These are phyloP conservation scores for Vombatus ursinus DNA, from an alignment of 2,113 vertebrate species.

Conservation along the genomic window DNA sequence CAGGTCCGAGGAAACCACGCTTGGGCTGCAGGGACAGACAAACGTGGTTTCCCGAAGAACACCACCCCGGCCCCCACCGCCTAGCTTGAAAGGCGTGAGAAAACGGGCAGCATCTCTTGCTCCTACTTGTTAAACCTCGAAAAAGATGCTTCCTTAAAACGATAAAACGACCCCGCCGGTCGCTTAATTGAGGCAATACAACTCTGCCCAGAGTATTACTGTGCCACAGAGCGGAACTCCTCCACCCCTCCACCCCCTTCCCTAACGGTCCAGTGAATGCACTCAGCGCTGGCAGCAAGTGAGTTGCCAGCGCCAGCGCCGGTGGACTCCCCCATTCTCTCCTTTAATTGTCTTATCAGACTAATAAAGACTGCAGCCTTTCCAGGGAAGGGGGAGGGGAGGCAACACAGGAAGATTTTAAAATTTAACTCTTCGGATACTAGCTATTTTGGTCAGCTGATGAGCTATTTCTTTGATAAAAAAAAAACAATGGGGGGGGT, in stretches of 20 bases:
- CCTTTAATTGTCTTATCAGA: constrained; percentile 75
- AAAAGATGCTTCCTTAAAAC: not conserved
- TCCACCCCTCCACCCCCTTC: constrained; percentile 59
- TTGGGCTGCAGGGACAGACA: not conserved
- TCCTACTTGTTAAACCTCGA: not conserved
- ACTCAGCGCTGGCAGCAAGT: constrained; percentile 56
- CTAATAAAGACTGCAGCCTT: constrained; percentile 81
- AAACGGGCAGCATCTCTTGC: not conserved
- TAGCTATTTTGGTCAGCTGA: constrained; percentile 61
- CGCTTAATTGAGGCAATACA: constrained; percentile 16
- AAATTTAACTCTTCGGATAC: constrained; percentile 65
- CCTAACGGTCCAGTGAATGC: constrained; percentile 65
- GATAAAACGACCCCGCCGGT: not conserved
- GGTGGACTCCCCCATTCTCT: constrained; percentile 69
- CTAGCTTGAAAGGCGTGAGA: constrained; percentile 29
- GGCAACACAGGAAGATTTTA: not conserved
- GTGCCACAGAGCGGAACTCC: not conserved
- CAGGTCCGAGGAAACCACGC: too few species aligned
- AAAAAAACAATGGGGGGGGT: constrained; percentile 62
- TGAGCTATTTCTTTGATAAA: not conserved
- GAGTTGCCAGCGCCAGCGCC: constrained; percentile 72
- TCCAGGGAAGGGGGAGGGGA: not conserved
- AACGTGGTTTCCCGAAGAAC: not conserved
- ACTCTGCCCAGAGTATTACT: constrained; percentile 44
- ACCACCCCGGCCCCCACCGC: not conserved